Evolutionary conservation across 2,113 vertebrate genomes (phyloP), one percentile per base, ranked within the genome.

Genomic region (Chaenocephalus aceratus): DNA sequence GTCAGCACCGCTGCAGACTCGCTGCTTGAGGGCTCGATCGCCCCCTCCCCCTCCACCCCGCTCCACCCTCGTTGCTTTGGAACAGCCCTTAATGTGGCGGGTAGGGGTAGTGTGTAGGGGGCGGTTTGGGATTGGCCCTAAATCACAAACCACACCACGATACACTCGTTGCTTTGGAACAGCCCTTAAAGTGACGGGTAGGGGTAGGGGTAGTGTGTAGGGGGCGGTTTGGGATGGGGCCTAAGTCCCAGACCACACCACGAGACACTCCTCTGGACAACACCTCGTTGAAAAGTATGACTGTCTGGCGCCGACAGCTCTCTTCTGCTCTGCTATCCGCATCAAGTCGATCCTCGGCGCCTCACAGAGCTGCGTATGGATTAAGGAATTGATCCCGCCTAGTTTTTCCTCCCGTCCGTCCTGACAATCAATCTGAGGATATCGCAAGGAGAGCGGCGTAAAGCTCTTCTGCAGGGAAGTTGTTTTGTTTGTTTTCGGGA

Each of bases 311-410:
- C 3, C 64, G 5, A 6, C 10, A 57, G 75, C 60, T 70, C 2
- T 2, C 7, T 30, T 58, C 75, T 72, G 71, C 70, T 15, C 54
- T 49, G 41, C 34, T 62, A 16, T 65, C 36, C 48, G 59, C 79
- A 77, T 58, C 59, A 8, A 18, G 82, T 76, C 57, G 78, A 82
- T 87, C 81, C 86, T 88, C 76, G 80, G 75, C 68, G 18, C 64
- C 74, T 14, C 57, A 34, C 51, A 82, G 65, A 75, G 54, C 41
- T 15, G 34, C 7, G 0, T 56, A 15, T 5, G n/a, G 61, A 81
- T 78, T 56, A 67, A 72, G 52, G 77, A 51, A 51, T 67, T 65
- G 59, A 56, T 61, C 5, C 14, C 26, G 46, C 10, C 2, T 60
- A 1, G 12, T 26, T 54, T 82, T 63, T 3, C 7, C 26, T 66